phyloP scores from a whole-genome alignment of 2,797 vertebrate genomes.

The Sylvilagus floridanus region DNA sequence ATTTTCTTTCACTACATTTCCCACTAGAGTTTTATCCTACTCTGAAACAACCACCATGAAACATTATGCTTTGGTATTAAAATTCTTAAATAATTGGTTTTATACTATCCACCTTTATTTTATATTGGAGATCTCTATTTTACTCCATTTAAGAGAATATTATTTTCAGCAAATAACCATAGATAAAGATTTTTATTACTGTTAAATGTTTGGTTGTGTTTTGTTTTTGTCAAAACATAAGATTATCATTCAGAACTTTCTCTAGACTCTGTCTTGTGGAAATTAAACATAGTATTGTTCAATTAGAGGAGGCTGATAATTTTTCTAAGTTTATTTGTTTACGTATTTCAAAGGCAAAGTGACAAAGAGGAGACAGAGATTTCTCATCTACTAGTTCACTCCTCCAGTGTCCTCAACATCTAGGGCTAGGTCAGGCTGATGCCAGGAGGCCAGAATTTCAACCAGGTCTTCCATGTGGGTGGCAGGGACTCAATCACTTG shows the following conservation, averaged over 20 bases:
- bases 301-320: neutral
- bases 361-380: too few species aligned
- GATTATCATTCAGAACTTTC: neutral
- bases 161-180: neutral
- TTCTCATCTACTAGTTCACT: too few species aligned
- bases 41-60: neutral
- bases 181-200: neutral
- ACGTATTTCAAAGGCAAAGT: too few species aligned
- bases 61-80: neutral
- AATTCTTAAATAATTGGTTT: neutral
- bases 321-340: too few species aligned
- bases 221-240: conserved; percentile 36
- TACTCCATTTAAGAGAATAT: conserved; percentile 29
- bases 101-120: neutral
- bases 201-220: neutral
- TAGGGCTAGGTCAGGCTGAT: too few species aligned
- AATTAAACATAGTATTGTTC: neutral
- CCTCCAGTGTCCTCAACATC: too few species aligned
- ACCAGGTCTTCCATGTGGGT: too few species aligned
- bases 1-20: conserved; percentile 70
- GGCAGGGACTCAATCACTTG: too few species aligned
- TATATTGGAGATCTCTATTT: neutral
- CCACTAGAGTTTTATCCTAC: conserved; percentile 27
- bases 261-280: neutral
- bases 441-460: too few species aligned